Base-by-base conservation (phyloP, 2,888 invertebrate genomes). In the Ormyrus pomaceus region DNA sequence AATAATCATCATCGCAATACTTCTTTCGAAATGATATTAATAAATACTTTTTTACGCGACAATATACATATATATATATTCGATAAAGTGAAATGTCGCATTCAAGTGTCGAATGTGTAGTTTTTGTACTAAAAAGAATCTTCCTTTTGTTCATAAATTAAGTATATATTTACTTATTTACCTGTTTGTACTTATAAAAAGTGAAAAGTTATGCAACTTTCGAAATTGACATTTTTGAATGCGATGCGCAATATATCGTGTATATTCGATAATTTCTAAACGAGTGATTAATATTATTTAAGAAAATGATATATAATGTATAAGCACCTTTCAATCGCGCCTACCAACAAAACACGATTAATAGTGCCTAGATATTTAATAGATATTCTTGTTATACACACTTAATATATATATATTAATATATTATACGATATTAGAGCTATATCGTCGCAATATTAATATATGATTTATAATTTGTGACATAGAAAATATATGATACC, bases 301-400 rank as follows among this genome's bases (percentile, higher is more conserved):
- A 66, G n/a, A 66, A 51, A 50, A 61, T 50, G 6, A 71, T 34
- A 34, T 77, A 79, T 19, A 46, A 71, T 66, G n/a, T 68, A 34
- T 34, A 56, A 75, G 74, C 75, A 82, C 77, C 68, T 79, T 74
- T 70, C 70, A 55, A 82, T 77, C 72, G 75, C 77, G 75, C 78
- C 79, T 82, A 75, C 66, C 65, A 70, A 79, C 19, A 74, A 64
- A 75, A 64, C 75, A 77, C 68, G 72, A 80, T 77, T 80, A 68
- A 77, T 78, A 82, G 77, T 82, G 80, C 80, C 82, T 82, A 82
- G 77, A 80, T 65, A 80, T 77, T 75, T 65, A 64, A 82, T 77
- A 76, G 71, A 82, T 79, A 82, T 82, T 77, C 77, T 82, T 82
- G 79, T 82, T 82, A 82, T 71, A 72, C 50, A 78, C 75, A 55